Evolutionary conservation across 1,140 invertebrate species (phyloP).

Genomic region (Drosophila saltans): DNA sequence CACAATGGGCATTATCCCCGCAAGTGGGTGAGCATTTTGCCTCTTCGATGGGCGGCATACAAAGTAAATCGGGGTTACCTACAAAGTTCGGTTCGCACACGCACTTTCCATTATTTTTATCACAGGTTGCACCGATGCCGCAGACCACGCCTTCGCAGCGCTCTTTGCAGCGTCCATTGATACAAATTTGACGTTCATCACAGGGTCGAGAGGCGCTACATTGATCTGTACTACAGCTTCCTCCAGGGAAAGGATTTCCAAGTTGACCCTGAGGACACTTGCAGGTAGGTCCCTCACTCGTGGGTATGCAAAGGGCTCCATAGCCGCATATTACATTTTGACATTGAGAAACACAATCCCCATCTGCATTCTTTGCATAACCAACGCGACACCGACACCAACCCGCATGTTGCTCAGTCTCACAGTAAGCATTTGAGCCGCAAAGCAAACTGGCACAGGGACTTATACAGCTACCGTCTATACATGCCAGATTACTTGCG

Average conservation of each 20-base stretch:
- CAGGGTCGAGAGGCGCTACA: constrained; percentile 91
- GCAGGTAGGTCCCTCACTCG: constrained; percentile 92
- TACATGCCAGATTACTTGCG: constrained; percentile 90
- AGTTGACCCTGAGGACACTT: constrained; percentile 92
- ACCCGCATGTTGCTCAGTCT: constrained; percentile 93
- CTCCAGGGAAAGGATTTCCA: constrained; percentile 96
- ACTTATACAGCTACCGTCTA: constrained; percentile 90
- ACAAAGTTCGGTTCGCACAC: constrained; percentile 93
- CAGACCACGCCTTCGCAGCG: constrained; percentile 93
- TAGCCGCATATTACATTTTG: constrained; percentile 90
- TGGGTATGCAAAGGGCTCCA: constrained; percentile 94
- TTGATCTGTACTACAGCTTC: constrained; percentile 90
- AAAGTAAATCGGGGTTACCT: constrained; percentile 94
- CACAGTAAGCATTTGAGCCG: constrained; percentile 93
- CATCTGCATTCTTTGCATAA: constrained; percentile 89
- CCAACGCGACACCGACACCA: constrained; percentile 94
- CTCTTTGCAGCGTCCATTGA: constrained; percentile 92
- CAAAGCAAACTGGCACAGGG: constrained; percentile 91
- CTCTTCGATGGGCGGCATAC: constrained; percentile 92
- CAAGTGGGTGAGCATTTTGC: constrained; percentile 92
- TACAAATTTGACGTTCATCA: constrained; percentile 90
- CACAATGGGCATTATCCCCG: constrained; percentile 93
- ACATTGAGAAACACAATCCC: constrained; percentile 92
- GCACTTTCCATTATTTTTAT: constrained; percentile 91
- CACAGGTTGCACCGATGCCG: constrained; percentile 91